These are phyloP conservation scores for Panthera tigris DNA, from an alignment of 2,113 vertebrate genomes.

Conservation along the genomic window DNA sequence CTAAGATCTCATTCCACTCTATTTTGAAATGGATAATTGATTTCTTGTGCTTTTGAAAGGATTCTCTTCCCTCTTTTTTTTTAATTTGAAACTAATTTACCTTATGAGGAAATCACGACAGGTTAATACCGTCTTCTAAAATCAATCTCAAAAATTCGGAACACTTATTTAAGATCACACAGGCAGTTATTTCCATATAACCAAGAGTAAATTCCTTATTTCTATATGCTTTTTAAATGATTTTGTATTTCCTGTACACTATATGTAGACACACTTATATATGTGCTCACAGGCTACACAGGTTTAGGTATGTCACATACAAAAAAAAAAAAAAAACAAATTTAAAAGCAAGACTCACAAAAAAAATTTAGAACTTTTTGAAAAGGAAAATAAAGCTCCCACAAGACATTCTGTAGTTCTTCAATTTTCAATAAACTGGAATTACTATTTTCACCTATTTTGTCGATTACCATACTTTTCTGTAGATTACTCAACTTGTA, in stretches of 20 bases:
- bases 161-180: background rate
- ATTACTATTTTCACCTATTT: background rate
- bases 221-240: background rate
- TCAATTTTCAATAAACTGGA: background rate
- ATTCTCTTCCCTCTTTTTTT: background rate
- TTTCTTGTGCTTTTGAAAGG: background rate
- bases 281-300: background rate
- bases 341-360: background rate
- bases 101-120: background rate
- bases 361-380: background rate
- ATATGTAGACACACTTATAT: background rate
- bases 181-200: background rate
- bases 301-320: background rate
- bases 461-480: background rate
- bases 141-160: conserved; percentile 19
- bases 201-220: background rate
- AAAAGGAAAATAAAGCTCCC: background rate
- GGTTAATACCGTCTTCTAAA: background rate
- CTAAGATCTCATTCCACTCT: background rate
- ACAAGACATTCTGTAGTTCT: background rate
- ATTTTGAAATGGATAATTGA: background rate
- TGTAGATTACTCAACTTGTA: background rate
- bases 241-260: background rate
- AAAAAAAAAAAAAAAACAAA: background rate
- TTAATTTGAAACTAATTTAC: background rate